Conservation (phyloP, 2,888 invertebrate genomes). For the Drosophila mimetica region DNA sequence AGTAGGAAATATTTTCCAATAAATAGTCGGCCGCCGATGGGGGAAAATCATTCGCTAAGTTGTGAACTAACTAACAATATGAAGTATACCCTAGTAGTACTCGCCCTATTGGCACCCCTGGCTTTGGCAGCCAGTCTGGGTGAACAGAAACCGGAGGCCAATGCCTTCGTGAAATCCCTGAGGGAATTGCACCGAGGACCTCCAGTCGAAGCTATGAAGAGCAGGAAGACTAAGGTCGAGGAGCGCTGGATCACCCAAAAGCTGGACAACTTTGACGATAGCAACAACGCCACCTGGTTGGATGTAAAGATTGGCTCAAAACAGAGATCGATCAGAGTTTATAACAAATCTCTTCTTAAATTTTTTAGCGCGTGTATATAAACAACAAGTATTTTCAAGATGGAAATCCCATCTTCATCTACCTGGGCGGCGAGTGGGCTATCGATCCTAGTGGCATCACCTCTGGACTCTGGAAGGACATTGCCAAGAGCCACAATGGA, state of each 20-base stretch:
- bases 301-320: slow-evolving; percentile 74
- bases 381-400: slow-evolving; percentile 83
- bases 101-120: slow-evolving; percentile 45
- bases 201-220: slow-evolving; percentile 11
- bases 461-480: slow-evolving; percentile 87
- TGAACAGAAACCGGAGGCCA: slow-evolving; percentile 18
- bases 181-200: slow-evolving; percentile 52
- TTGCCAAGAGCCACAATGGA: slow-evolving; percentile 86
- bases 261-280: slow-evolving; percentile 86
- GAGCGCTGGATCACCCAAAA: slow-evolving; percentile 85
- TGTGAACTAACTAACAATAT: slow-evolving; percentile 50
- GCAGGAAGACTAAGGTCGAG: slow-evolving; percentile 46
- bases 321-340: background rate
- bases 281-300: slow-evolving; percentile 85
- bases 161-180: slow-evolving; percentile 43
- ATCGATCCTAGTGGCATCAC: slow-evolving; percentile 86
- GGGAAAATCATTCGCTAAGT: slow-evolving; percentile 54
- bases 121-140: slow-evolving; percentile 36
- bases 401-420: slow-evolving; percentile 87
- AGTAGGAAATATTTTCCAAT: slow-evolving; percentile 43
- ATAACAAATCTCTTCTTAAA: background rate
- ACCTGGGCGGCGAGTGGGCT: slow-evolving; percentile 89
- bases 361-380: slow-evolving; percentile 83
- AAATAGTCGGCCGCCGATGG: slow-evolving; percentile 50
- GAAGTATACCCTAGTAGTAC: slow-evolving; percentile 38